phyloP scores from a whole-genome alignment of 2,888 invertebrate genomes.

The Polyploca ridens region DNA sequence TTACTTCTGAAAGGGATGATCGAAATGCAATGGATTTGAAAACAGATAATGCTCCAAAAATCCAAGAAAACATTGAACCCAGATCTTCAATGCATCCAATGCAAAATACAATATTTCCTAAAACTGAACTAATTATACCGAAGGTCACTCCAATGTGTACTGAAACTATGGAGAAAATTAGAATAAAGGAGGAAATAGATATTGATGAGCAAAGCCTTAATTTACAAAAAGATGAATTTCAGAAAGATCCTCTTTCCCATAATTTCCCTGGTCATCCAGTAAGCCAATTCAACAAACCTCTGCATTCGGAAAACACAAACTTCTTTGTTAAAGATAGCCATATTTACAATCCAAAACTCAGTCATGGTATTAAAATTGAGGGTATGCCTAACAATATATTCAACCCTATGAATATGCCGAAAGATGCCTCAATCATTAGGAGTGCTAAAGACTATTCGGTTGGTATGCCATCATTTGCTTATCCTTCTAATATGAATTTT shows the following conservation, averaged over 20 bases:
- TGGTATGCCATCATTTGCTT: conserved; percentile 72
- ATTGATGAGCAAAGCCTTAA: conserved; percentile 72
- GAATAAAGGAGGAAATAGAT: conserved; percentile 81
- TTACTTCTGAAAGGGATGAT: conserved; percentile 67
- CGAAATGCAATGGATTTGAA: conserved; percentile 71
- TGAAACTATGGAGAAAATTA: conserved; percentile 77
- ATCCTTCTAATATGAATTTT: conserved; percentile 71
- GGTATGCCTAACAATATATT: conserved; percentile 72
- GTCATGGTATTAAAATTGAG: conserved; percentile 77
- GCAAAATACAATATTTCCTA: conserved; percentile 70
- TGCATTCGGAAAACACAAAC: conserved; percentile 77
- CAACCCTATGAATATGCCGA: conserved; percentile 73
- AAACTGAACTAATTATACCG: conserved; percentile 86
- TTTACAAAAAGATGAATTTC: conserved; percentile 76
- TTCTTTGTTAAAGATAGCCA: conserved; percentile 79
- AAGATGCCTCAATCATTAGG: conserved; percentile 74
- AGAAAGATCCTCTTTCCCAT: conserved; percentile 77
- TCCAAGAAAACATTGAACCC: conserved; percentile 59
- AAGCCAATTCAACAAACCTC: conserved; percentile 69
- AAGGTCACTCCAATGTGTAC: conserved; percentile 84
- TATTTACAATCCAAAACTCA: conserved; percentile 74
- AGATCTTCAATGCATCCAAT: conserved; percentile 50
- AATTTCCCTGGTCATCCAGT: conserved; percentile 69
- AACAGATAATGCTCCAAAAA: conserved; percentile 65
- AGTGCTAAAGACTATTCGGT: conserved; percentile 73